phyloP scores from a whole-genome alignment of 2,113 vertebrate genomes.

The Halcyon malimbica region DNA sequence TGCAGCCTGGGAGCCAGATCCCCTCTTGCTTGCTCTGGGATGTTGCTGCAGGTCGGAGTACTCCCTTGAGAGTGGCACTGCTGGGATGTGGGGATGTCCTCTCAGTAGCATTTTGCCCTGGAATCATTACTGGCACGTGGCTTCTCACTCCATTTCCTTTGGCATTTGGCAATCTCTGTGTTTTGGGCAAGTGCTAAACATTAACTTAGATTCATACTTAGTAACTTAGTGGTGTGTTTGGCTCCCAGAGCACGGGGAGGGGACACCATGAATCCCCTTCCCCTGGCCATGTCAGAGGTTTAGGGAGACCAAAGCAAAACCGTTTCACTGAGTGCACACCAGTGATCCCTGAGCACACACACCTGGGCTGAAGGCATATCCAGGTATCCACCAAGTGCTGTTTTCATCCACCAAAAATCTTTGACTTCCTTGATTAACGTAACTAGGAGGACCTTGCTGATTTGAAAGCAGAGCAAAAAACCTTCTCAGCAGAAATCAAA shows the following conservation, averaged over 20 bases:
- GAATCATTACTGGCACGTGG: accelerated
- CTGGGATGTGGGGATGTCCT: background rate
- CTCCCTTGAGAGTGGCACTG: accelerated
- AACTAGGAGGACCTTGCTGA: background rate
- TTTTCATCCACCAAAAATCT: background rate
- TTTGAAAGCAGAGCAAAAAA: constrained; percentile 1
- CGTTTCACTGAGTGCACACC: background rate
- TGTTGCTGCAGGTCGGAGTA: accelerated
- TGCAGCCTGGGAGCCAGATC: background rate
- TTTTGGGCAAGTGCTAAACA: background rate
- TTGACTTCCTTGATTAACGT: background rate
- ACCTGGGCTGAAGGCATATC: background rate
- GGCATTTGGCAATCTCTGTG: background rate
- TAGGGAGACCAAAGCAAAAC: background rate
- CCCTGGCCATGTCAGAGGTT: background rate
- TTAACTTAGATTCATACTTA: constrained; percentile 32
- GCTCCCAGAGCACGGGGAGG: background rate
- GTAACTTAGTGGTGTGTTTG: background rate
- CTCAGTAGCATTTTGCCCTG: background rate
- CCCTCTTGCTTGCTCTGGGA: background rate
- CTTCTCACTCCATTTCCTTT: background rate
- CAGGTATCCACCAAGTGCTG: background rate
- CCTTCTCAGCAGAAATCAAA: constrained; percentile 41
- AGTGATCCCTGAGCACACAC: background rate
- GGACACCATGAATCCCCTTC: background rate